phyloP scores from a whole-genome alignment of 2,113 vertebrate species.

The Pogona vitticeps region DNA sequence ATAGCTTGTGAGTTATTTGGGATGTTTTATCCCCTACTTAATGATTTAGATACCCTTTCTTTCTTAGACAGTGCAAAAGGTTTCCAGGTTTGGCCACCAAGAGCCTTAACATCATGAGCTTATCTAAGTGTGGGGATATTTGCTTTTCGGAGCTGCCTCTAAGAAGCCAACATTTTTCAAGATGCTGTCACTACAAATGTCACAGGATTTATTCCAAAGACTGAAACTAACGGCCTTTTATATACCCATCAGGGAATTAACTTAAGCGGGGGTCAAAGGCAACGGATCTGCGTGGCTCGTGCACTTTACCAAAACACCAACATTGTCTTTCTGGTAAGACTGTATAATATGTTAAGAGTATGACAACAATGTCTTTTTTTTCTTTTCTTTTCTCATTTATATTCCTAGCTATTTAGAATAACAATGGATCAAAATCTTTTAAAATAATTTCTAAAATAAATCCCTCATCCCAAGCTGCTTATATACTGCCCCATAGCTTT shows the following conservation, averaged over 20 bases:
- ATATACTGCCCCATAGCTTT: no score
- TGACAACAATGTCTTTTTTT: not conserved
- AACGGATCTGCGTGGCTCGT: constrained; percentile 95
- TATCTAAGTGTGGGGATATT: not conserved
- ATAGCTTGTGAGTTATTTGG: not conserved
- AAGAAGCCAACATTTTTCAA: constrained; percentile 23
- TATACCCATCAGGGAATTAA: constrained; percentile 89
- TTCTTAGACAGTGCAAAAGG: constrained; percentile 9
- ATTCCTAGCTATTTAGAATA: no score
- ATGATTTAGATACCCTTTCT: not conserved
- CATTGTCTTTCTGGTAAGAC: constrained; percentile 94
- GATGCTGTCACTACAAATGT: not conserved
- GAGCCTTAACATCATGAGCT: not conserved
- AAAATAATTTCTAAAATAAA: no score
- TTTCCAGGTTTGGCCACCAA: constrained; percentile 35
- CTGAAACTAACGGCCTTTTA: constrained; percentile 51
- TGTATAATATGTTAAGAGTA: not conserved
- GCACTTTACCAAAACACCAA: constrained; percentile 98
- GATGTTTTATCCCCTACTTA: constrained; percentile 1
- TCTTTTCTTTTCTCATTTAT: not conserved
- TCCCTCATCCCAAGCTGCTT: no score
- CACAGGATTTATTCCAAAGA: not conserved
- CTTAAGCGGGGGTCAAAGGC: constrained; percentile 94
- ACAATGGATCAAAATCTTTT: no score
- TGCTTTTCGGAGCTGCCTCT: not conserved